Evolutionary conservation across 1,140 invertebrate species (phyloP), one percentile per base, ranked within the genome.

Genomic region (Harpegnathos saltator): DNA sequence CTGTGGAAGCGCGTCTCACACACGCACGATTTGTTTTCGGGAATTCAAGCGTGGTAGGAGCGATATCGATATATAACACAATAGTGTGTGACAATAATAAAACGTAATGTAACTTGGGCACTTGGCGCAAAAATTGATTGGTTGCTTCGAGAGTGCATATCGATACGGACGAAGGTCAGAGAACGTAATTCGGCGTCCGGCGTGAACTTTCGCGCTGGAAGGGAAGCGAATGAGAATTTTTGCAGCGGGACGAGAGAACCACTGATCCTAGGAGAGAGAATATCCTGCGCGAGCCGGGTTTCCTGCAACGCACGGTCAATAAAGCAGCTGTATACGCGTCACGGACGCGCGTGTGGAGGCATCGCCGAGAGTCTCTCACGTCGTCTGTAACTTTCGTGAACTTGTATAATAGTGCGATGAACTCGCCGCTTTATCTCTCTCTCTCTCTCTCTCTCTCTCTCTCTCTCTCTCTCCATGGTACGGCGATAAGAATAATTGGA

Each of bases 391-490:
- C 65, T 88, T 86, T 88, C 74, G 77, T 78, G 58, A 85, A 82
- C 85, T 61, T 1, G 62, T 58, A 77, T 87, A 88, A 88, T 83
- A 80, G 86, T 87, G 65, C 85, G 72, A 29, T 73, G 86, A 88
- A 82, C 83, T 85, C 82, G 12, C 11, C 54, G 56, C 48, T 77
- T 86, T 84, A 86, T 88, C 85, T 84, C 63, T n/a, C n/a, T n/a
- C n/a, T n/a, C n/a, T n/a, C n/a, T n/a, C n/a, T n/a, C n/a, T n/a
- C n/a, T n/a, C n/a, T n/a, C n/a, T n/a, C n/a, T n/a, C n/a, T n/a
- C n/a, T n/a, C n/a, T n/a, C n/a, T n/a, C n/a, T n/a, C n/a, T 68
- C 63, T 59, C 65, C 24, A 66, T 69, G 69, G 66, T 44, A 29
- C 48, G 59, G 11, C 56, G 72, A 88, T 87, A 87, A 87, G 82